phyloP scores from a whole-genome alignment of 1,140 invertebrate species.

The Vanessa atalanta region DNA sequence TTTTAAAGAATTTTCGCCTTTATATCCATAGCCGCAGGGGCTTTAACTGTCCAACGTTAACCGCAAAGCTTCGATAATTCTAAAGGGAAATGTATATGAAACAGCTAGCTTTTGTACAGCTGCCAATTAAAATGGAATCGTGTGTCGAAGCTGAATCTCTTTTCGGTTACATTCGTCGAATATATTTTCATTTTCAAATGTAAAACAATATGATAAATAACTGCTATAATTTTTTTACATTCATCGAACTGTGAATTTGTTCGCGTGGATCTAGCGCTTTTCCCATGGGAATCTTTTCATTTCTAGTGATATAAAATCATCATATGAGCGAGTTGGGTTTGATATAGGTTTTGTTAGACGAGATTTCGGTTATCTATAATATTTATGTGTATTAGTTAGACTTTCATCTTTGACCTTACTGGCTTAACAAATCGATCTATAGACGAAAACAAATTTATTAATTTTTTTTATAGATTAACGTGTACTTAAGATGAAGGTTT shows the following conservation, averaged over 20 bases:
- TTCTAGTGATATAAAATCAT: too few species aligned
- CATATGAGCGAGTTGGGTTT: too few species aligned
- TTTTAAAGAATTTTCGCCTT: slow-evolving; percentile 24
- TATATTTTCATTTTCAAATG: slow-evolving; percentile 15
- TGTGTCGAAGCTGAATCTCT: slow-evolving; percentile 18
- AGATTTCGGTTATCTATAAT: too few species aligned
- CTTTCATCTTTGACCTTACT: neutral
- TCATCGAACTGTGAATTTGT: too few species aligned
- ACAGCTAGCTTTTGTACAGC: slow-evolving; percentile 30
- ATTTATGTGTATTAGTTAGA: too few species aligned
- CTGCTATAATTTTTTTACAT: neutral
- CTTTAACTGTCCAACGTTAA: slow-evolving; percentile 2
- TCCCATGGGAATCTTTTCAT: too few species aligned
- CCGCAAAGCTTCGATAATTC: slow-evolving; percentile 27
- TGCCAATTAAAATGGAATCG: slow-evolving; percentile 31
- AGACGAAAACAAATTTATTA: too few species aligned
- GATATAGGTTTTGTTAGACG: too few species aligned
- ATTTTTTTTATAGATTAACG: too few species aligned
- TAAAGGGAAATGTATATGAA: slow-evolving; percentile 31
- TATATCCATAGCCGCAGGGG: slow-evolving; percentile 5
- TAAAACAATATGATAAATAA: neutral
- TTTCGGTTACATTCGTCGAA: neutral
- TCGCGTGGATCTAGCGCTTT: too few species aligned
- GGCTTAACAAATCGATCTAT: too few species aligned
- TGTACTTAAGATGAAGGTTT: too few species aligned